phyloP scores from a whole-genome alignment of 2,888 invertebrate species.

The Rhagium mordax region DNA sequence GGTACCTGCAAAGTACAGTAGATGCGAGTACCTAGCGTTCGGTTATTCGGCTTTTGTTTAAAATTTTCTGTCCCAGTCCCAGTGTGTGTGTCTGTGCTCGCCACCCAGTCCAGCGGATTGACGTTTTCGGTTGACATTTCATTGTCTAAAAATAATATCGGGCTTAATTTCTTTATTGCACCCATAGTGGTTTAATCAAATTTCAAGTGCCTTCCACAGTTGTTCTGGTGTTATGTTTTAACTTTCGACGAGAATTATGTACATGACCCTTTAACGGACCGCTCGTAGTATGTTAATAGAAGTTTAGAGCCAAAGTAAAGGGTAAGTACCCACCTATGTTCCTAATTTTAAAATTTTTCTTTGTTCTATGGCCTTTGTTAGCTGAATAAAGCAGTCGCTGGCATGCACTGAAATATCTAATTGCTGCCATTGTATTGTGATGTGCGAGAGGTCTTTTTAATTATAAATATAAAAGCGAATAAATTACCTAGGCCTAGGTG shows the following conservation, averaged over 20 bases:
- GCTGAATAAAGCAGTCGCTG: not conserved
- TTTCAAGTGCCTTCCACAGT: constrained; percentile 25
- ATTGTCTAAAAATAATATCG: constrained; percentile 29
- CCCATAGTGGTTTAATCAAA: constrained; percentile 21
- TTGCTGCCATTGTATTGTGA: no score
- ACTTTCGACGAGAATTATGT: constrained; percentile 20
- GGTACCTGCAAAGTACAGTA: not conserved
- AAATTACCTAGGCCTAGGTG: no score
- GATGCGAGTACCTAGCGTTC: not conserved
- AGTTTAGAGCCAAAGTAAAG: constrained; percentile 9
- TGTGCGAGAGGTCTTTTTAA: no score
- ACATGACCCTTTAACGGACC: not conserved
- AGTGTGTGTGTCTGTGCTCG: constrained; percentile 7
- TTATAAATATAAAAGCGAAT: no score
- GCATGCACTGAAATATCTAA: no score
- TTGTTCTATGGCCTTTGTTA: not conserved
- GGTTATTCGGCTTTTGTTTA: not conserved
- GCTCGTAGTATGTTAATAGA: constrained; percentile 11
- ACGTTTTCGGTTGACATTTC: constrained; percentile 30
- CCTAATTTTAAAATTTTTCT: constrained; percentile 7
- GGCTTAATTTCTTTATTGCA: constrained; percentile 5
- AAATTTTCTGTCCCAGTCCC: not conserved
- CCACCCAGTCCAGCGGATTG: not conserved
- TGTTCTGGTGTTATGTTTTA: constrained; percentile 11
- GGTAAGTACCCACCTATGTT: no score